Percentiles rank a stretch among this genome's conserved stretches.
Evolutionary conservation across 2,888 invertebrate genomes (phyloP).

Genomic region (Drosophila emarginata): DNA sequence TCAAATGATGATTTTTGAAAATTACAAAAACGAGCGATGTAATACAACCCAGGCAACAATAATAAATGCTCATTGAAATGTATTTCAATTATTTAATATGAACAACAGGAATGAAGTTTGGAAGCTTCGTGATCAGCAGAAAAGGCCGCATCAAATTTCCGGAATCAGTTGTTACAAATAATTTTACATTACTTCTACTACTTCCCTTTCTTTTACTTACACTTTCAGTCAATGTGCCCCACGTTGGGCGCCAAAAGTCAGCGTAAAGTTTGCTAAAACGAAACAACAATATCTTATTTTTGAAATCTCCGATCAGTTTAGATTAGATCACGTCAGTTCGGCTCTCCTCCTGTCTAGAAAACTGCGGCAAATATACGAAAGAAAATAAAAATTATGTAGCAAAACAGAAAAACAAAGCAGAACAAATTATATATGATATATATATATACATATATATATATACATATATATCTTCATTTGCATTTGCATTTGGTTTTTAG

Average conservation of each 20-base stretch:
- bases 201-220: background rate
- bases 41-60: constrained; percentile 31
- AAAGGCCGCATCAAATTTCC: background rate
- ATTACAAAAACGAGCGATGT: background rate
- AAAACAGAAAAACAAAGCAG: constrained; percentile 18
- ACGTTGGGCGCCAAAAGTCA: constrained; percentile 9
- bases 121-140: background rate
- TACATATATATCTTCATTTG: constrained; percentile 43
- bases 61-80: constrained; percentile 39
- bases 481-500: constrained; percentile 47
- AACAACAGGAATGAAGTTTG: background rate
- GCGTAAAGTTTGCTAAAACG: constrained; percentile 1
- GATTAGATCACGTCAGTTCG: constrained; percentile 20
- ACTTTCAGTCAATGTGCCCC: background rate
- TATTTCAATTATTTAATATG: constrained; percentile 23
- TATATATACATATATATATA: constrained; percentile 38
- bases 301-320: constrained; percentile 9
- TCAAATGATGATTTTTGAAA: background rate
- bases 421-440: constrained; percentile 14
- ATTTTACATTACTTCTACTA: background rate
- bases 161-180: background rate
- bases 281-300: background rate
- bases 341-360: constrained; percentile 43
- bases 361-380: constrained; percentile 48
- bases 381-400: constrained; percentile 13